Base-by-base conservation (phyloP, 2,888 invertebrate genomes). In the Diabrotica balteata region DNA sequence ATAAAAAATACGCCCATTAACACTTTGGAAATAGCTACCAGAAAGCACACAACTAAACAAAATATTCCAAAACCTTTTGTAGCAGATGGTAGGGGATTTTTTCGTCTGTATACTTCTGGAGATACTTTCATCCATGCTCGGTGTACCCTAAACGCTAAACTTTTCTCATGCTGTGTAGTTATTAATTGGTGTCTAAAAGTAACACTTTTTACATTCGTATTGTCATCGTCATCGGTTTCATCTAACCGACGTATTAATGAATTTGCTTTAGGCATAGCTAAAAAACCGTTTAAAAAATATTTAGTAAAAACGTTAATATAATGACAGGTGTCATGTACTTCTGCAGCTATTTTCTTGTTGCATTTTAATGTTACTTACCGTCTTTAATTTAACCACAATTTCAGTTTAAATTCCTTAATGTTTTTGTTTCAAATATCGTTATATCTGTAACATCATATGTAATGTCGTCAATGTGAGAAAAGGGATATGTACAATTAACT, bases 91-190 rank as follows among this genome's bases (percentile, higher is more conserved):
- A 62, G 7, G 1, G 69, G 69, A 7, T 69, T 69, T n/a, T 22
- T 61, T 43, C 45, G 66, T 51, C 43, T 62, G 32, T 44, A 22
- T 8, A 59, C 66, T 2, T 62, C 58, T 7, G 53, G 53, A 17
- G 62, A 59, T 1, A 10, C 22, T 44, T 55, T 63, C n/a, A 46
- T 51, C 69, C 69, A 69, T 7, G 66, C 69, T 51, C 22, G 47
- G 11, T 63, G 22, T 5, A 67, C 59, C 49, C 55, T 47, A 3
- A 46, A 57, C 8, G 53, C 67, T 9, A 67, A 32, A 57, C 22
- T 11, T 46, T 45, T 10, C 22, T 17, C 45, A 7, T 17, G 32
- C n/a, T 53, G 4, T n/a, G 43, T 53, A 0, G n/a, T 7, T 5
- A 42, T 42, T 42, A n/a, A 0, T 43, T 54, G n/a, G 7, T 54